Evolutionary conservation across 2,113 vertebrate species (phyloP), one percentile per base, ranked within the genome.

Genomic region (Tragelaphus strepsiceros): DNA sequence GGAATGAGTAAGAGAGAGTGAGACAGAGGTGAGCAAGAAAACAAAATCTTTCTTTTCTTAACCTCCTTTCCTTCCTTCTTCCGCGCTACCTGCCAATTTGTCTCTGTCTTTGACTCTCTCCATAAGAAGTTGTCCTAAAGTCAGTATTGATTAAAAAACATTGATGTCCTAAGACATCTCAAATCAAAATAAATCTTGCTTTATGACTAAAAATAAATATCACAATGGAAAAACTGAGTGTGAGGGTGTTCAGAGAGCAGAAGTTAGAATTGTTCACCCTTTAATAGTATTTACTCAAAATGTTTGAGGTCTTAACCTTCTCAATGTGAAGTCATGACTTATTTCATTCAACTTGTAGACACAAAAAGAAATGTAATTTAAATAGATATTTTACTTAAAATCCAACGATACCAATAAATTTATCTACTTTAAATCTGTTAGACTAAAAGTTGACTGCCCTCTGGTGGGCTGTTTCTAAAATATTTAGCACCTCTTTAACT

Each of bases 391-490:
- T 88, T 64, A 74, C 82, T 90, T 24, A 26, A 56, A 17, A 59
- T 91, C 16, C 32, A 6, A 30, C 15, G 0, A 43, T 2, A 28
- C 11, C 10, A 35, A 15, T 26, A 93, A 24, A 64, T 26, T 21
- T 92, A 78, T 35, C 2, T 80, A 24, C 88, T 83, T 83, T 80
- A n/a, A 21, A 97, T 53, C 0, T 9, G 58, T 94, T 96, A 98
- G 90, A 56, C 98, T 98, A 98, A 98, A 80, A 96, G 98, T 98
- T 98, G 98, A 98, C 99, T 98, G 99, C 99, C 99, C 99, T 98
- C 99, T 99, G 96, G 98, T 99, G 99, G 98, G 96, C 53, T 0
- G 59, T 6, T 53, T 93, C 77, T 96, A 46, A 16, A 90, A 39
- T 54, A 62, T 1, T 94, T 96, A 89, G 81, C n/a, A 19, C 15